phyloP scores from a whole-genome alignment of 2,113 vertebrate species.

The Erythrolamprus reginae region DNA sequence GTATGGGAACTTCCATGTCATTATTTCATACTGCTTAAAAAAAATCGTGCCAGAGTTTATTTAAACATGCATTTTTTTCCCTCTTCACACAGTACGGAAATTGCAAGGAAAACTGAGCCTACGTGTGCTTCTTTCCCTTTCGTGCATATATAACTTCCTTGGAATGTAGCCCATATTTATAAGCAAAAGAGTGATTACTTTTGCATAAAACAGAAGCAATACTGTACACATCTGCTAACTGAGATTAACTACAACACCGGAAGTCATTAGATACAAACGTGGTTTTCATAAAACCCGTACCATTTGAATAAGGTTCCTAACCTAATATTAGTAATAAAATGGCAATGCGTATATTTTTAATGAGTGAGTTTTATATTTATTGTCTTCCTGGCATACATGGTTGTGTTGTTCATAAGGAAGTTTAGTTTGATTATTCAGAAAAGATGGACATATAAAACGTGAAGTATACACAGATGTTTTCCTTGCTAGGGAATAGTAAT shows the following conservation, averaged over 20 bases:
- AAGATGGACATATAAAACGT: conserved; percentile 29
- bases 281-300: not conserved
- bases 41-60: not conserved
- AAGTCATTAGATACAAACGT: not conserved
- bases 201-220: conserved; percentile 6
- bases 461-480: conserved; percentile 25
- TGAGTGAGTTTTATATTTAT: not conserved
- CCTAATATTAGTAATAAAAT: not conserved
- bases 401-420: conserved; percentile 19
- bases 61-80: not conserved
- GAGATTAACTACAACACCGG: conserved; percentile 8
- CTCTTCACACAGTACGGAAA: not conserved
- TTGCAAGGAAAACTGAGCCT: not conserved
- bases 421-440: conserved; percentile 1
- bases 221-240: not conserved
- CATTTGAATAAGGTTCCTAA: not conserved
- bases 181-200: conserved; percentile 18
- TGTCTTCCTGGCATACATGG: conserved; percentile 16
- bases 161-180: not conserved
- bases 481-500: conserved; percentile 11
- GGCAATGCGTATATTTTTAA: not conserved
- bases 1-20: not conserved
- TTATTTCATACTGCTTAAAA: not conserved
- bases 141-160: not conserved
- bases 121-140: not conserved